Evolutionary conservation across 2,113 vertebrate genomes (phyloP).

Genomic region (Sceloporus undulatus): DNA sequence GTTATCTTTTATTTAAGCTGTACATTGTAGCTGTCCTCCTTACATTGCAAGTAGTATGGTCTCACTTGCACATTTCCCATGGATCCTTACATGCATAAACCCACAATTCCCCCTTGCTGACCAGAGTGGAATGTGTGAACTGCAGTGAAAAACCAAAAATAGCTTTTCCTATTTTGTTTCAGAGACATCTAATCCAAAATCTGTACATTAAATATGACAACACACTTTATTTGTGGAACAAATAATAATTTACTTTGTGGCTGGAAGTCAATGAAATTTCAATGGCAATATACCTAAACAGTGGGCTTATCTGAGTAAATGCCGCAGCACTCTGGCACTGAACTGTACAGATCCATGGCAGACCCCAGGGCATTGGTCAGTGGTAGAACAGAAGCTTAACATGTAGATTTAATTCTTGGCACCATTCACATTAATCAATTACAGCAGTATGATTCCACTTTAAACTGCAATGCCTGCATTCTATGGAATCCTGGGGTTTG

Average conservation of each 20-base stretch:
- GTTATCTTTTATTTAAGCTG: conserved; percentile 21
- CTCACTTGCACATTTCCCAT: not conserved
- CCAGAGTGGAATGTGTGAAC: not conserved
- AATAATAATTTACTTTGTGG: not conserved
- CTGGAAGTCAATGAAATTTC: not conserved
- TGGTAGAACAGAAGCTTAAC: no score
- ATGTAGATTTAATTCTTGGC: not conserved
- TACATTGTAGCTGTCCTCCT: not conserved
- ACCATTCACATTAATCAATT: no score
- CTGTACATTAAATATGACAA: not conserved
- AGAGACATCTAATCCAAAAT: not conserved
- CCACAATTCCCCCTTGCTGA: not conserved
- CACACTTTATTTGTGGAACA: not conserved
- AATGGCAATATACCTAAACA: not conserved
- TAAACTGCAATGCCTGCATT: no score
- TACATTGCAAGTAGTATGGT: not conserved
- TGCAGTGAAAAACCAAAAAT: not conserved
- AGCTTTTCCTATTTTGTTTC: not conserved
- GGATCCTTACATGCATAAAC: not conserved
- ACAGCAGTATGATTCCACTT: no score
- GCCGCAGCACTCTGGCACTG: not conserved
- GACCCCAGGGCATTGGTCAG: not conserved
- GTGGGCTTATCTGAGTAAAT: not conserved
- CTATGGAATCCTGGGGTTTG: no score
- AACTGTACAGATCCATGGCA: not conserved